Evolutionary conservation across 2,113 vertebrate genomes (phyloP).

Genomic region (Strix aluco): DNA sequence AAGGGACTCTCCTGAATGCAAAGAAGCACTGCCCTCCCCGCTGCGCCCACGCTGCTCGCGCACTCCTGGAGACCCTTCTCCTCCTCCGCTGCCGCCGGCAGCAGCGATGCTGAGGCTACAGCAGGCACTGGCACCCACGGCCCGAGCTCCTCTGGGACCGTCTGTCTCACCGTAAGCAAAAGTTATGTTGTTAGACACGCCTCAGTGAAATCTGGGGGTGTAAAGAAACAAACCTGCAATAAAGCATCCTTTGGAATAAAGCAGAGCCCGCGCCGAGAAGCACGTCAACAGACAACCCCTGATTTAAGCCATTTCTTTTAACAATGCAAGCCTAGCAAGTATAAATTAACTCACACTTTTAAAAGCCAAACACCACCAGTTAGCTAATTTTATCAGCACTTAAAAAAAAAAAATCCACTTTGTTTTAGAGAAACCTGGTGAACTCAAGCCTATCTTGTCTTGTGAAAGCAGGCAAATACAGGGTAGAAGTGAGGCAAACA

Average conservation of each 20-base stretch:
- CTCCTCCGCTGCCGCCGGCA: neutral
- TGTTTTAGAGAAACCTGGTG: constrained; percentile 18
- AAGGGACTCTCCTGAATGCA: constrained; percentile 51
- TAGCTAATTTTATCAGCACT: constrained; percentile 50
- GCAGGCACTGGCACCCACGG: neutral
- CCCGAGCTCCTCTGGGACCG: neutral
- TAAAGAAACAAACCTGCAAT: constrained; percentile 60
- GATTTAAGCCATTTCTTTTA: constrained; percentile 58
- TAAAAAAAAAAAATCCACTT: neutral
- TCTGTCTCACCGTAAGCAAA: constrained; percentile 14
- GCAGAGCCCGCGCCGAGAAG: constrained; percentile 11
- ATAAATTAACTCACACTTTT: constrained; percentile 55
- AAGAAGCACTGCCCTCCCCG: constrained; percentile 10
- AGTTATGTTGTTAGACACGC: constrained; percentile 50
- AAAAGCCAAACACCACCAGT: constrained; percentile 44
- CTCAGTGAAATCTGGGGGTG: constrained; percentile 59
- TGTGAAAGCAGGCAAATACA: neutral
- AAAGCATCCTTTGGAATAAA: constrained; percentile 50
- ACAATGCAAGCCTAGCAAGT: constrained; percentile 52
- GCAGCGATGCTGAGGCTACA: neutral
- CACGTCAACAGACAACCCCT: constrained; percentile 60
- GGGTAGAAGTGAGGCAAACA: neutral
- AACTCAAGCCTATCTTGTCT: neutral
- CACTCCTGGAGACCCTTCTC: neutral
- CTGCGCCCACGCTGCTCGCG: accelerated